These are phyloP conservation scores for Nesogale talazaci DNA, from an alignment of 2,113 vertebrate genomes.

Conservation along the genomic window DNA sequence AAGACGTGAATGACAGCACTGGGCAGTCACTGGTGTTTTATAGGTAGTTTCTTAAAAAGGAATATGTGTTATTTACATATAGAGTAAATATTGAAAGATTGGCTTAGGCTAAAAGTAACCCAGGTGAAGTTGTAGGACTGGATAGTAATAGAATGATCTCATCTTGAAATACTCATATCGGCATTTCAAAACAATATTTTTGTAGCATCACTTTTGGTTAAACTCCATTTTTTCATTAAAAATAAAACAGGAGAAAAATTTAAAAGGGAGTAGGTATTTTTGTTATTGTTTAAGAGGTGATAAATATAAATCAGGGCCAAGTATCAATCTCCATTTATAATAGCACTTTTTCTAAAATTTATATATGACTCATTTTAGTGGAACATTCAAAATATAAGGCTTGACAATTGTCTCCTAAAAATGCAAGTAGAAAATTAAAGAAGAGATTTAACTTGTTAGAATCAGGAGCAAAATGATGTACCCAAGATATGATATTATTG, in stretches of 20 bases:
- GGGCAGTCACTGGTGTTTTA: background rate
- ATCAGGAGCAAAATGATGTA: too few relatives aligned
- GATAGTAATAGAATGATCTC: slow-evolving; percentile 44
- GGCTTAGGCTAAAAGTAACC: slow-evolving; percentile 48
- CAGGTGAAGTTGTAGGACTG: slow-evolving; percentile 26
- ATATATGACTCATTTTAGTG: too few relatives aligned
- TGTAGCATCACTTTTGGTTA: background rate
- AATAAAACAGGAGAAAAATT: slow-evolving; percentile 8
- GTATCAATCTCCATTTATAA: slow-evolving; percentile 13
- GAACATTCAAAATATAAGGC: too few relatives aligned
- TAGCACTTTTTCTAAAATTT: background rate
- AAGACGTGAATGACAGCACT: background rate
- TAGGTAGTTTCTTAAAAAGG: slow-evolving; percentile 14
- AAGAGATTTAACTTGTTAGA: too few relatives aligned
- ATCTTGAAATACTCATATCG: too few relatives aligned
- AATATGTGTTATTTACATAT: slow-evolving; percentile 55
- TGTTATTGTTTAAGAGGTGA: background rate
- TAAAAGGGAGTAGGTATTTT: background rate
- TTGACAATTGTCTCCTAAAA: too few relatives aligned
- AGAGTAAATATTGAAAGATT: slow-evolving; percentile 64
- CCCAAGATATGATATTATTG: too few relatives aligned
- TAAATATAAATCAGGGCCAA: slow-evolving; percentile 15
- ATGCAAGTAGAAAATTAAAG: too few relatives aligned
- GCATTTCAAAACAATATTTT: slow-evolving; percentile 38
- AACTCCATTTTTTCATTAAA: slow-evolving; percentile 39